Percentiles rank a stretch among this genome's conserved stretches.
Evolutionary conservation across 1,140 invertebrate species (phyloP).

Genomic region (Drosophila triauraria): DNA sequence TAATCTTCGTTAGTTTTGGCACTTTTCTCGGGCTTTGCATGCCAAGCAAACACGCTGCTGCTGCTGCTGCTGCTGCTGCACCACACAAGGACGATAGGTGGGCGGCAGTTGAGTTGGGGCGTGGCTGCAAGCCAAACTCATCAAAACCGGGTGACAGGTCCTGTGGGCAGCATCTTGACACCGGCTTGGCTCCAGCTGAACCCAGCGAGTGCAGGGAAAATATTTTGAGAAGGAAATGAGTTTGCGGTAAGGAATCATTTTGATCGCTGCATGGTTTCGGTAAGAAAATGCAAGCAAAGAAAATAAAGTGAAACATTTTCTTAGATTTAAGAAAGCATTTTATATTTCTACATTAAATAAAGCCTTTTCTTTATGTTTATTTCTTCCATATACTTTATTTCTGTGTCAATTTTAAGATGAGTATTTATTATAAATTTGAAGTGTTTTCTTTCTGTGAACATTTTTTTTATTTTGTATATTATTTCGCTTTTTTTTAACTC

Average conservation of each 20-base stretch:
- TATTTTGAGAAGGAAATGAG: constrained; percentile 48
- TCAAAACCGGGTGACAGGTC: constrained; percentile 60
- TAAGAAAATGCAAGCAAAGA: neutral
- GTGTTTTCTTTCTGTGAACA: too few relatives aligned
- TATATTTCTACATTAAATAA: neutral
- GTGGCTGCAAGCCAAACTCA: constrained; percentile 61
- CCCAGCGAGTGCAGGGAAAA: constrained; percentile 5
- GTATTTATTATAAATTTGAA: too few relatives aligned
- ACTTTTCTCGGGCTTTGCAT: constrained; percentile 78
- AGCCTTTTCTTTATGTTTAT: too few relatives aligned
- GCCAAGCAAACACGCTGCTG: constrained; percentile 64
- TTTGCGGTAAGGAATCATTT: constrained; percentile 29
- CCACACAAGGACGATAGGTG: neutral
- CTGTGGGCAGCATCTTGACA: constrained; percentile 34
- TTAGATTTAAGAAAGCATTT: neutral
- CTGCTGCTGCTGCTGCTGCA: constrained; percentile 1
- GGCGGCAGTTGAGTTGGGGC: neutral
- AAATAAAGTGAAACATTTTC: neutral
- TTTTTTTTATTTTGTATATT: too few relatives aligned
- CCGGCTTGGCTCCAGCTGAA: constrained; percentile 26
- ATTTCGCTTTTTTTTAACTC: too few relatives aligned
- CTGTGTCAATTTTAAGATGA: too few relatives aligned
- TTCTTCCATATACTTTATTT: too few relatives aligned
- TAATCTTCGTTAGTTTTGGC: constrained; percentile 81
- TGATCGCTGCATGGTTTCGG: neutral